phyloP scores from a whole-genome alignment of 2,113 vertebrate species.

The Colius striatus region DNA sequence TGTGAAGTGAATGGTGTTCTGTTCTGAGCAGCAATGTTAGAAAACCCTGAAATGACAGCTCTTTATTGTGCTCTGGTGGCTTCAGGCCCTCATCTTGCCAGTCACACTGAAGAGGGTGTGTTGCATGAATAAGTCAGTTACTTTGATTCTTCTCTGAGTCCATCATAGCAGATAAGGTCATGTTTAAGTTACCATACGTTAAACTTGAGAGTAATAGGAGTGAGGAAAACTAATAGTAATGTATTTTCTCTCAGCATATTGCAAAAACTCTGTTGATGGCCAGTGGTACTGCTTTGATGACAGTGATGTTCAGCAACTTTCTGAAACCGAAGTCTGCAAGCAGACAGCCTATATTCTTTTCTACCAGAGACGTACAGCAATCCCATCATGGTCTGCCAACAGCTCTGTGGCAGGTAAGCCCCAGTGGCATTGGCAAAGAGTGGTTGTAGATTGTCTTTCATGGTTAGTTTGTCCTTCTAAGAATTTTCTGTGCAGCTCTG shows the following conservation, averaged over 20 bases:
- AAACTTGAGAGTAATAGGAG: neutral
- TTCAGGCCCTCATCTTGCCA: neutral
- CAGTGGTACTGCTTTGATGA: conserved; percentile 99
- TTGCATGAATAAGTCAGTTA: neutral
- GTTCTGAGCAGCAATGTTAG: neutral
- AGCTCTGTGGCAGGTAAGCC: conserved; percentile 93
- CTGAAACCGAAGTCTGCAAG: conserved; percentile 93
- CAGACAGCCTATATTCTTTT: conserved; percentile 96
- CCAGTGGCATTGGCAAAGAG: neutral
- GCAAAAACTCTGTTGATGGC: conserved; percentile 97
- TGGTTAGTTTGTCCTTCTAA: neutral
- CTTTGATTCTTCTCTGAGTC: neutral
- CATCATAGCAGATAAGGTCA: neutral
- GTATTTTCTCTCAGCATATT: conserved; percentile 83
- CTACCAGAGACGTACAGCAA: conserved; percentile 93
- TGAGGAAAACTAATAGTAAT: neutral
- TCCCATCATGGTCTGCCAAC: conserved; percentile 97
- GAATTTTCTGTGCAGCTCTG: neutral
- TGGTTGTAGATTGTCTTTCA: neutral
- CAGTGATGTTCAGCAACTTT: conserved; percentile 90
- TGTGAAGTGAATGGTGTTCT: neutral
- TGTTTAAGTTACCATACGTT: neutral
- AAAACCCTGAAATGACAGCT: neutral
- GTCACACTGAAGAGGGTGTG: neutral
- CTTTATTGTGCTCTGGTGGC: neutral